phyloP scores from a whole-genome alignment of 2,797 vertebrate species.

The Lepilemur ruficaudatus region DNA sequence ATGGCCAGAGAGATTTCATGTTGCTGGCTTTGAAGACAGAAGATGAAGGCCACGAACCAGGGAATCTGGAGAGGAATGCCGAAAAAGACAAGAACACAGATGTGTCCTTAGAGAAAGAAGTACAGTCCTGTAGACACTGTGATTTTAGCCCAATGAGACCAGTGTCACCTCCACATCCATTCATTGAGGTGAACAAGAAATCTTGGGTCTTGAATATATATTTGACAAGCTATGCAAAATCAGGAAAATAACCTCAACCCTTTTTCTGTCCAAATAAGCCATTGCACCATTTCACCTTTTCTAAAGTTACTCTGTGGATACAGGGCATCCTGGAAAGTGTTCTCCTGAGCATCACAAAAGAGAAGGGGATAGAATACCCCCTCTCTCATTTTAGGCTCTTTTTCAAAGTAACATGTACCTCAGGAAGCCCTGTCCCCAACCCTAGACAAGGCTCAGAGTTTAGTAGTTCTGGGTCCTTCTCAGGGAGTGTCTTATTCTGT shows the following conservation, averaged over 20 bases:
- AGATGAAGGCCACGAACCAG: neutral
- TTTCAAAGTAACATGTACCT: neutral
- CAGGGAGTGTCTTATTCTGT: neutral
- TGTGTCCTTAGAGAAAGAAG: neutral
- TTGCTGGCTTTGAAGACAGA: neutral
- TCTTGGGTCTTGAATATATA: neutral
- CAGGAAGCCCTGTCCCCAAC: neutral
- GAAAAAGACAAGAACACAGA: neutral
- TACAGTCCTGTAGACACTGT: neutral
- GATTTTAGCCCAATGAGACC: neutral
- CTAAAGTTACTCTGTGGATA: neutral
- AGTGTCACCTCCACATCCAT: neutral
- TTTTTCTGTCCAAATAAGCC: neutral
- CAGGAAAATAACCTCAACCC: rapidly evolving
- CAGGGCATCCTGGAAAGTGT: neutral
- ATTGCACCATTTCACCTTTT: neutral
- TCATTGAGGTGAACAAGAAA: neutral
- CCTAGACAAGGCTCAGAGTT: neutral
- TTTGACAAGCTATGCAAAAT: neutral
- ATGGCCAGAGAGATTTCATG: rapidly evolving
- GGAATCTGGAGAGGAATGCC: too few relatives aligned
- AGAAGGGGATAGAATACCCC: neutral
- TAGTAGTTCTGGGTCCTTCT: neutral
- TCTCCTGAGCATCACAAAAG: neutral
- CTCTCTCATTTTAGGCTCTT: neutral